Conservation (phyloP, 2,113 vertebrate genomes). For the Corynorhinus townsendii region DNA sequence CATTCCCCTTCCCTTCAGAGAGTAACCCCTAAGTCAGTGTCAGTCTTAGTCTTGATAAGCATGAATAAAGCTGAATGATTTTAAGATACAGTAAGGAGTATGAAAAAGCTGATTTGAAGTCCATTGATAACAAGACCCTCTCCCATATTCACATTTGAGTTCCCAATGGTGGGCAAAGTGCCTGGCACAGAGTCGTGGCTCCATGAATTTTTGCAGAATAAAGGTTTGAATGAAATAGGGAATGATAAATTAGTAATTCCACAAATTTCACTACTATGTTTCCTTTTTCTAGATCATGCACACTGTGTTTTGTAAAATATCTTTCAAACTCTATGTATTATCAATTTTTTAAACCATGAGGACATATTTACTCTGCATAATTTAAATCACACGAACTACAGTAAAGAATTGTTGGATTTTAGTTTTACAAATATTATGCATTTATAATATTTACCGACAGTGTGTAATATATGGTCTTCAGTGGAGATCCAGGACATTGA, state of each 20-base stretch:
- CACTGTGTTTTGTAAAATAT: neutral
- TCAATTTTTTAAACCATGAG: neutral
- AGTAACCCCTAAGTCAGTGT: neutral
- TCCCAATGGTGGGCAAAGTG: neutral
- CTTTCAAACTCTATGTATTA: neutral
- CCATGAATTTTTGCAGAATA: neutral
- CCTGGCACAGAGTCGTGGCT: neutral
- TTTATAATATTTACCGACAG: neutral
- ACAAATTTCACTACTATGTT: neutral
- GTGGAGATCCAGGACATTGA: neutral
- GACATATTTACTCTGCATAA: neutral
- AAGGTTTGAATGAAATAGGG: neutral
- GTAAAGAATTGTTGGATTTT: neutral
- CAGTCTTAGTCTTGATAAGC: neutral
- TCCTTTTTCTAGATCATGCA: neutral
- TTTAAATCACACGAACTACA: neutral
- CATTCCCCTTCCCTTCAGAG: slow-evolving; percentile 4
- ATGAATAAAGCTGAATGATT: neutral
- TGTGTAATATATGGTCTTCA: neutral
- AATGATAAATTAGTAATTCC: neutral
- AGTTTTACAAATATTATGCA: neutral
- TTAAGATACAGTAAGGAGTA: neutral
- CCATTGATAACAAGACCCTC: neutral
- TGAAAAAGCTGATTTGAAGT: neutral
- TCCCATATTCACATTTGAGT: neutral